These are phyloP conservation scores for Priapulus caudatus DNA, from an alignment of 2,888 invertebrate species.

Conservation along the genomic window DNA sequence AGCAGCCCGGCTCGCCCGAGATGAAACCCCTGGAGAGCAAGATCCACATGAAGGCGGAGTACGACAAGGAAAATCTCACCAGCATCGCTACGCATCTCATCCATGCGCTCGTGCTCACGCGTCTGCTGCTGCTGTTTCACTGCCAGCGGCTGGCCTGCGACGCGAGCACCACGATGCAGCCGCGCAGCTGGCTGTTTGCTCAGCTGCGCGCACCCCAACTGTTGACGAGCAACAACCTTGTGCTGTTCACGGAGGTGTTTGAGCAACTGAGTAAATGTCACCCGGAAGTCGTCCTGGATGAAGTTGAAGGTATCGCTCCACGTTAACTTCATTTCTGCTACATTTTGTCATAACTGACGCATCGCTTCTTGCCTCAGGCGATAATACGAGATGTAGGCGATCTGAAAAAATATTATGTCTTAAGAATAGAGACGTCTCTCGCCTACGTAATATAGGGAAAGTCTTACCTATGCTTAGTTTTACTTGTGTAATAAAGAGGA, in stretches of 20 bases:
- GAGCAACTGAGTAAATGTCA: background rate
- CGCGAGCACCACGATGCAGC: background rate
- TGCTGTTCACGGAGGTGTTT: too few species aligned
- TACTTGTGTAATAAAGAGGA: too few species aligned
- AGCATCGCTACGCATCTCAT: background rate
- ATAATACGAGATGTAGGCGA: too few species aligned
- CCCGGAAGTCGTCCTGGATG: background rate
- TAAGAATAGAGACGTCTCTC: too few species aligned
- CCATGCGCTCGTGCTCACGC: background rate
- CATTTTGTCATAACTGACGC: too few species aligned
- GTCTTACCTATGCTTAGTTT: too few species aligned
- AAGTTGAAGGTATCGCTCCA: too few species aligned
- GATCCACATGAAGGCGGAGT: background rate
- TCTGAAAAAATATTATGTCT: too few species aligned
- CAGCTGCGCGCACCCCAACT: background rate
- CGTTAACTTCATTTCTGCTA: too few species aligned
- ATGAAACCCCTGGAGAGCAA: background rate
- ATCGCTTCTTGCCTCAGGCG: too few species aligned
- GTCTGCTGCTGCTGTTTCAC: background rate
- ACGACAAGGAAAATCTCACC: background rate
- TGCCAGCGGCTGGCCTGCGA: background rate
- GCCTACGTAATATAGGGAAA: too few species aligned
- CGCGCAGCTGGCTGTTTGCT: background rate
- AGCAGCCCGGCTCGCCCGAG: background rate
- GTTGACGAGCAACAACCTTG: too few species aligned